Conservation (phyloP, 2,888 invertebrate species). For the Agrochola circellaris region DNA sequence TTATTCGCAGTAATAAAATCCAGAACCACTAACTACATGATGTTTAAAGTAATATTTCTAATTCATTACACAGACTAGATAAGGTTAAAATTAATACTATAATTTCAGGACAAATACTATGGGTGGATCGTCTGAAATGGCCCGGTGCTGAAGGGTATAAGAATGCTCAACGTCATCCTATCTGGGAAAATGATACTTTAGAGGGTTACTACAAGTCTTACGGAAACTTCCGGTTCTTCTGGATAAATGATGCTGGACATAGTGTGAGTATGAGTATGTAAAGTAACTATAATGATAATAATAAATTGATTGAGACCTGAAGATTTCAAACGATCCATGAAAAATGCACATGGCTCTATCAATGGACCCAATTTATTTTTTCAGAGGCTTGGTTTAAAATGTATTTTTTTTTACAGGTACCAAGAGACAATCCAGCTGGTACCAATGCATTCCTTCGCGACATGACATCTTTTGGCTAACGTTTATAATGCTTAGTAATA, state of each 20-base stretch:
- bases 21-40: background rate
- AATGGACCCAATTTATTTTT: background rate
- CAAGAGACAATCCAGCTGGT: slow-evolving; percentile 93
- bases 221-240: slow-evolving; percentile 94
- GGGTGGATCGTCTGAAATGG: slow-evolving; percentile 94
- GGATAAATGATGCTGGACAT: slow-evolving; percentile 95
- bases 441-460: slow-evolving; percentile 92
- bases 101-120: slow-evolving; percentile 92
- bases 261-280: slow-evolving; percentile 90
- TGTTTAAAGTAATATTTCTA: background rate
- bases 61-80: background rate
- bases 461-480: slow-evolving; percentile 84
- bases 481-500: background rate
- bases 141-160: slow-evolving; percentile 90
- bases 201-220: slow-evolving; percentile 94
- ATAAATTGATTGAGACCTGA: background rate
- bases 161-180: slow-evolving; percentile 87
- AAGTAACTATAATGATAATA: background rate
- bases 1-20: no score
- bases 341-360: no score
- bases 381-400: background rate
- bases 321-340: background rate
- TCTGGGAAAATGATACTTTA: slow-evolving; percentile 91
- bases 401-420: slow-evolving; percentile 88
- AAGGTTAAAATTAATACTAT: background rate